phyloP scores from a whole-genome alignment of 2,113 vertebrate genomes.

The Erythrolamprus reginae region DNA sequence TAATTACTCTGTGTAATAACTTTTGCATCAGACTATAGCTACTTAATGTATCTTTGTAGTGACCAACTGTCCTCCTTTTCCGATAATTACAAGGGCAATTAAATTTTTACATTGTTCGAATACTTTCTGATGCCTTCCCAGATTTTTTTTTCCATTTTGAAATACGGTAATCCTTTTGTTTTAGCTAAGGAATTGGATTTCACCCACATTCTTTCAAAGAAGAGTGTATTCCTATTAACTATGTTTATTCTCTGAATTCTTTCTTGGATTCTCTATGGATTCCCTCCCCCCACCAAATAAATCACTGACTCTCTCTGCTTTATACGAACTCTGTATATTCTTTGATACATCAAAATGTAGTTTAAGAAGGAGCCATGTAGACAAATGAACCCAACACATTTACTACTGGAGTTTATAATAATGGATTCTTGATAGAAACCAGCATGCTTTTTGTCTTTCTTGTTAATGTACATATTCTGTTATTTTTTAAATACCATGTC shows the following conservation, averaged over 20 bases:
- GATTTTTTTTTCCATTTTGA: not conserved
- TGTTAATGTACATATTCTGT: not conserved
- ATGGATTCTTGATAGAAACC: not conserved
- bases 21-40: not conserved
- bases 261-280: not conserved
- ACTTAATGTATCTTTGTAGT: not conserved
- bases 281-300: not conserved
- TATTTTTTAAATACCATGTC: not conserved
- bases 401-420: not conserved
- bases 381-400: not conserved
- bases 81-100: not conserved
- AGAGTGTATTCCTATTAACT: not conserved
- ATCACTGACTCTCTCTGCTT: not conserved
- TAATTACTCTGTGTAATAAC: not conserved
- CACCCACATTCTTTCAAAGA: not conserved
- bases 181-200: not conserved
- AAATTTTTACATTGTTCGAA: not conserved
- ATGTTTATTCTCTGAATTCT: not conserved
- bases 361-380: not conserved
- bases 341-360: not conserved
- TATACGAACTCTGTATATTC: not conserved
- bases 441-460: not conserved
- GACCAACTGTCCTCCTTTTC: not conserved
- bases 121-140: not conserved
- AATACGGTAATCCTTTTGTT: not conserved